Conservation (phyloP, 2,797 vertebrate genomes). For the Echeneis naucrates region DNA sequence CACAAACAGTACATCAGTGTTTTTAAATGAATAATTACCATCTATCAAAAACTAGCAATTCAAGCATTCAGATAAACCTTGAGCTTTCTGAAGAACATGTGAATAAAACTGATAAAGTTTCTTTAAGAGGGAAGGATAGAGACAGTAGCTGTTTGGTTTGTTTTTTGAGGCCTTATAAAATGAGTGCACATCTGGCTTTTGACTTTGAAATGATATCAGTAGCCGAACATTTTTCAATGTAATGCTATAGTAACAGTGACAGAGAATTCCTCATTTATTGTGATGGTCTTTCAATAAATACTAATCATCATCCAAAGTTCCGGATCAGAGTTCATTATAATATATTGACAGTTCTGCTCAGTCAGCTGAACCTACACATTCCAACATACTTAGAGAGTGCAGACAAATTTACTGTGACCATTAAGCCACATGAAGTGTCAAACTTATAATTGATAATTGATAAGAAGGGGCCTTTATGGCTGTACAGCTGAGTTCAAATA, state of each 20-base stretch:
- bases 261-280: neutral
- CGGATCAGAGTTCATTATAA: too few species aligned
- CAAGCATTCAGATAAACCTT: neutral
- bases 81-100: neutral
- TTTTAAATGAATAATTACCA: neutral
- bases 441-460: too few species aligned
- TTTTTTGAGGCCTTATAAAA: neutral
- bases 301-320: neutral
- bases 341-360: too few species aligned
- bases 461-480: too few species aligned
- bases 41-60: neutral
- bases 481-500: conserved; percentile 2
- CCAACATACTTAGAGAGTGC: neutral
- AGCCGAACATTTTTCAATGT: neutral
- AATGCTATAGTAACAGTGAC: neutral
- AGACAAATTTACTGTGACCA: neutral
- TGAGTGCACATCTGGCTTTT: neutral
- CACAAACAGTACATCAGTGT: conserved; percentile 3
- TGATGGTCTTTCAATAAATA: neutral
- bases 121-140: neutral
- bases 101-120: too few species aligned
- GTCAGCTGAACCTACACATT: neutral
- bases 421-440: too few species aligned
- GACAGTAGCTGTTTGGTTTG: neutral
- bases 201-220: neutral